A percentile compares a stretch with the other conserved stretches of the same genome.
phyloP scores from a whole-genome alignment of 2,797 vertebrate species.

The Poecilia velifera region DNA sequence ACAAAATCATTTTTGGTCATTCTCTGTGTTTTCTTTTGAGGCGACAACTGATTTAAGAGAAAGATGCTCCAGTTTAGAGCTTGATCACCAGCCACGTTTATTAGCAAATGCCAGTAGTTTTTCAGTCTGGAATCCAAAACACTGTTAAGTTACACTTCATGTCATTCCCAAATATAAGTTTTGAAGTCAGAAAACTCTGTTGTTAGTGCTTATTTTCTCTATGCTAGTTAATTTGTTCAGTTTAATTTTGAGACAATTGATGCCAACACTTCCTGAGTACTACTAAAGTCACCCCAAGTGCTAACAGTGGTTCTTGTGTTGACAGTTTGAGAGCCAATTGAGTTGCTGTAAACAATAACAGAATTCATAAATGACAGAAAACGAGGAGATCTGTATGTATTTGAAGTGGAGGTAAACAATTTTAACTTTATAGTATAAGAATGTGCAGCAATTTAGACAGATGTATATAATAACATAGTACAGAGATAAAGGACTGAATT shows the following conservation, averaged over 20 bases:
- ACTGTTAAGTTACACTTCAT: not conserved
- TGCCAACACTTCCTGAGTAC: not conserved
- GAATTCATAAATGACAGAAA: not conserved
- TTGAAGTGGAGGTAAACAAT: constrained; percentile 3
- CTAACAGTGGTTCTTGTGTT: not conserved
- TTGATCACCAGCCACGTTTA: not conserved
- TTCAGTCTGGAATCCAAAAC: not conserved
- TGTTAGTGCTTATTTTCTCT: not conserved
- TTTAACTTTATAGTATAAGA: constrained; percentile 16
- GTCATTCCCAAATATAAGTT: not conserved
- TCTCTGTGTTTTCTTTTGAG: not conserved
- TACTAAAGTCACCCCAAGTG: not conserved
- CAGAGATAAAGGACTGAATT: constrained; percentile 19
- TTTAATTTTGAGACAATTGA: not conserved
- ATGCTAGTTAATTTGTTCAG: not conserved
- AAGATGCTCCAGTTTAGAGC: not conserved
- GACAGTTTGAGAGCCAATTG: not conserved
- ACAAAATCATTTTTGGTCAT: not conserved
- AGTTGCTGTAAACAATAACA: not conserved
- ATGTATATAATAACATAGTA: not conserved
- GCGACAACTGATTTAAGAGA: not conserved
- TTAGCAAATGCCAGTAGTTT: not conserved
- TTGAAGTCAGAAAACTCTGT: not conserved
- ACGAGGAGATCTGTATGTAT: not conserved
- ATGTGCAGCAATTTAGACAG: constrained; percentile 9